phyloP scores from a whole-genome alignment of 2,888 invertebrate species.

The Bugulina stolonifera region DNA sequence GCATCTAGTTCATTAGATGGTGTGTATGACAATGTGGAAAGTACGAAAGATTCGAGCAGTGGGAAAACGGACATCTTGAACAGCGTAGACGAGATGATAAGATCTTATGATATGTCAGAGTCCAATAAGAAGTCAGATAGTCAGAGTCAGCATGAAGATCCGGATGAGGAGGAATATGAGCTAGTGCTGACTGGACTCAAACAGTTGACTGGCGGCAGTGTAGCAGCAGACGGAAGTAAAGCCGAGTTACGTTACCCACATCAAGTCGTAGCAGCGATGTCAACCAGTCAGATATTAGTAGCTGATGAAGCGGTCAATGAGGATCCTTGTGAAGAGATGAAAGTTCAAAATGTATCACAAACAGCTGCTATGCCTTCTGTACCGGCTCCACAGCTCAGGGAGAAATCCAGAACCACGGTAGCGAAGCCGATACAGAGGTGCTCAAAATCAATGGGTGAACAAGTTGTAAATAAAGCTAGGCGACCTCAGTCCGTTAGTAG shows the following conservation, averaged over 20 bases:
- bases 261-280: neutral
- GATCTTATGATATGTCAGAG: neutral
- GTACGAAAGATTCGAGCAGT: neutral
- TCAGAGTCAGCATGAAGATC: neutral
- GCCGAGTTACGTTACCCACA: neutral
- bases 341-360: neutral
- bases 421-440: too few relatives aligned
- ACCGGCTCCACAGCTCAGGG: neutral
- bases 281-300: neutral
- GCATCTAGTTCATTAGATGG: neutral
- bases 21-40: neutral
- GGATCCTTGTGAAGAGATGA: neutral
- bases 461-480: neutral
- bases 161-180: conserved; percentile 4
- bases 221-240: neutral
- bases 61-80: neutral
- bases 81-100: neutral
- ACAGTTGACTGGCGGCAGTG: neutral
- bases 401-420: neutral
- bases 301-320: neutral
- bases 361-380: neutral
- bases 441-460: neutral
- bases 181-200: conserved; percentile 19
- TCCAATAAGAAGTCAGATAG: neutral
- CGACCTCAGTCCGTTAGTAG: neutral